Percentiles rank a stretch among this genome's conserved stretches.
Conservation (phyloP, 2,888 invertebrate species). For the Andrena chrysosceles region DNA sequence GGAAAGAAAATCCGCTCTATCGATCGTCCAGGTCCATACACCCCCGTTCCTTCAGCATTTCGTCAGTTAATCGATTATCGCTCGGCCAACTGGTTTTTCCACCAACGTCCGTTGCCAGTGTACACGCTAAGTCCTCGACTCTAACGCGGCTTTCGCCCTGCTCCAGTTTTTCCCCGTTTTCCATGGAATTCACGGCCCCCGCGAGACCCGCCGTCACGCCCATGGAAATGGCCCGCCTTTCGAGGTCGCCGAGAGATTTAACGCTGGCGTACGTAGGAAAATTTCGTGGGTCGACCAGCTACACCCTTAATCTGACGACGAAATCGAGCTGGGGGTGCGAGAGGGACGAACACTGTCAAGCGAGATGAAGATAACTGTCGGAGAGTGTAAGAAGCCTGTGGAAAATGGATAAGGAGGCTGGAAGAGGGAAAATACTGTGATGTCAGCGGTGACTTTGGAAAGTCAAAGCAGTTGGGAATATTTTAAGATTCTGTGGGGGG, state of each 20-base stretch:
- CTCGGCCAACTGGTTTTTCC: too few relatives aligned
- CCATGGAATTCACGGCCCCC: conserved; percentile 65
- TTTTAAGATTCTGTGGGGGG: too few relatives aligned
- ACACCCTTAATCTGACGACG: conserved; percentile 59
- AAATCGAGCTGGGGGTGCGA: conserved; percentile 62
- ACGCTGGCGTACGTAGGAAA: conserved; percentile 23
- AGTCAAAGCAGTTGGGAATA: too few relatives aligned
- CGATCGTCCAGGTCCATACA: too few relatives aligned
- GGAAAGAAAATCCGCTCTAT: too few relatives aligned
- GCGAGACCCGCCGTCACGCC: conserved; percentile 63
- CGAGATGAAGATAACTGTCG: conserved; percentile 67
- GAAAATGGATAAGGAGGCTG: conserved; percentile 60
- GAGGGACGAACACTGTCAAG: conserved; percentile 33
- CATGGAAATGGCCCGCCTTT: conserved; percentile 60
- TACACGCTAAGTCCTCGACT: background rate
- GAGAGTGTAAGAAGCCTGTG: conserved; percentile 51
- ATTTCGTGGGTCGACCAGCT: conserved; percentile 34
- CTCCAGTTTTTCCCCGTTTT: conserved; percentile 15
- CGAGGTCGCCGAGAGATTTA: conserved; percentile 58
- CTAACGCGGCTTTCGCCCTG: background rate
- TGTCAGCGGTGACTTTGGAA: too few relatives aligned
- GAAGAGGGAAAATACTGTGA: conserved; percentile 41
- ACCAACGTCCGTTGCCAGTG: too few relatives aligned
- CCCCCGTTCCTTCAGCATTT: too few relatives aligned
- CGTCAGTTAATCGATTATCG: too few relatives aligned